phyloP scores from a whole-genome alignment of 2,888 invertebrate species.

The Myathropa florea region DNA sequence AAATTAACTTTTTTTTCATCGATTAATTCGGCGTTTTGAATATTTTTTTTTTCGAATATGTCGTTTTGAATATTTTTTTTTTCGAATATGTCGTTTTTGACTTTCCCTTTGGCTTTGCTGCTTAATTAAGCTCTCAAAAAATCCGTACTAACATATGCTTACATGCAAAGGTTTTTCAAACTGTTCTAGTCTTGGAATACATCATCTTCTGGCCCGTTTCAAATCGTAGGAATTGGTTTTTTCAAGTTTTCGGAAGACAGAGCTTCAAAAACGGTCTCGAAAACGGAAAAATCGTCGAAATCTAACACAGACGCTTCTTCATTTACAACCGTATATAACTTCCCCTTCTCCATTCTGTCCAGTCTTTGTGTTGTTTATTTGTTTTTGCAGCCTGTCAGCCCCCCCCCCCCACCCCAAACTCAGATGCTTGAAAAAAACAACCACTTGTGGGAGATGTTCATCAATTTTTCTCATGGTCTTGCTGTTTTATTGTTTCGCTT shows the following conservation, averaged over 20 bases:
- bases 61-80: no score
- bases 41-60: not conserved
- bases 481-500: constrained; percentile 15
- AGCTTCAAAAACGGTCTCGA: no score
- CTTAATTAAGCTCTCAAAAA: not conserved
- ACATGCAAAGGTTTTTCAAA: not conserved
- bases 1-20: not conserved
- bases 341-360: not conserved
- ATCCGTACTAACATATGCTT: not conserved
- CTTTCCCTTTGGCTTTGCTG: not conserved
- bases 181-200: not conserved
- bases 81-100: not conserved
- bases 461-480: not conserved
- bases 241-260: no score
- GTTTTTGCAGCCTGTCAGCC: not conserved
- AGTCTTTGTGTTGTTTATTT: not conserved
- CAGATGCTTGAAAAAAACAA: not conserved
- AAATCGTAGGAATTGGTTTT: not conserved
- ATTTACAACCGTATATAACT: not conserved
- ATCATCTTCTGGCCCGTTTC: not conserved
- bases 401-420: not conserved
- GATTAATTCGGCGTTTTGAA: not conserved
- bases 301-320: not conserved
- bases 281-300: no score
- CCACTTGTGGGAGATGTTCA: not conserved